Evolutionary conservation across 1,140 invertebrate species (phyloP).

Genomic region (Drosophila bocqueti): DNA sequence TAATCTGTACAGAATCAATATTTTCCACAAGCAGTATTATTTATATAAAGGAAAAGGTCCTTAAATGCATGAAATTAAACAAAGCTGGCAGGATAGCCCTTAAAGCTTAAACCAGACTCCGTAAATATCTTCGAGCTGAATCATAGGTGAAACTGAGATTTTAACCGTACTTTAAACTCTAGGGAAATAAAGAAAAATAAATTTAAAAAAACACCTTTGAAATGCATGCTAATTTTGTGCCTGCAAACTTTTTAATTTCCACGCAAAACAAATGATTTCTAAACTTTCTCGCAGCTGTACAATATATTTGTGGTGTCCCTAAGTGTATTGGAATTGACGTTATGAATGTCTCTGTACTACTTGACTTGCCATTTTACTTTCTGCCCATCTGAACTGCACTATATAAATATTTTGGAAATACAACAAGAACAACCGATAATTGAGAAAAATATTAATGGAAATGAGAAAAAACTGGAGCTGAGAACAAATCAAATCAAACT

Average conservation of each 20-base stretch:
- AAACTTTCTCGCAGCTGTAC: slow-evolving; percentile 17
- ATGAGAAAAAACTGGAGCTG: slow-evolving; percentile 18
- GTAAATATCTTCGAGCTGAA: slow-evolving; percentile 3
- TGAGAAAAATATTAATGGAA: slow-evolving; percentile 14
- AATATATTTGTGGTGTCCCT: slow-evolving; percentile 39
- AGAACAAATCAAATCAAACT: slow-evolving; percentile 38
- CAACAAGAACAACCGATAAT: slow-evolving; percentile 48
- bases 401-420: slow-evolving; percentile 57
- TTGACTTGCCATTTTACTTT: slow-evolving; percentile 84
- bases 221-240: slow-evolving; percentile 33
- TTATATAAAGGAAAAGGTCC: neutral
- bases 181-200: neutral
- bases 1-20: neutral
- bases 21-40: neutral
- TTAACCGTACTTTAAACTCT: slow-evolving; percentile 3
- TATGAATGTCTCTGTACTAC: slow-evolving; percentile 60
- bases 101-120: neutral
- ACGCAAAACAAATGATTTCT: slow-evolving; percentile 7
- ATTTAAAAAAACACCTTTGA: neutral
- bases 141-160: slow-evolving; percentile 26
- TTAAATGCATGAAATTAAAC: slow-evolving; percentile 4
- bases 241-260: slow-evolving; percentile 9
- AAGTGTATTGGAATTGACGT: slow-evolving; percentile 40
- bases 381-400: slow-evolving; percentile 84
- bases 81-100: neutral